Conservation (phyloP, 2,113 vertebrate genomes). For the Mastomys natalensis region DNA sequence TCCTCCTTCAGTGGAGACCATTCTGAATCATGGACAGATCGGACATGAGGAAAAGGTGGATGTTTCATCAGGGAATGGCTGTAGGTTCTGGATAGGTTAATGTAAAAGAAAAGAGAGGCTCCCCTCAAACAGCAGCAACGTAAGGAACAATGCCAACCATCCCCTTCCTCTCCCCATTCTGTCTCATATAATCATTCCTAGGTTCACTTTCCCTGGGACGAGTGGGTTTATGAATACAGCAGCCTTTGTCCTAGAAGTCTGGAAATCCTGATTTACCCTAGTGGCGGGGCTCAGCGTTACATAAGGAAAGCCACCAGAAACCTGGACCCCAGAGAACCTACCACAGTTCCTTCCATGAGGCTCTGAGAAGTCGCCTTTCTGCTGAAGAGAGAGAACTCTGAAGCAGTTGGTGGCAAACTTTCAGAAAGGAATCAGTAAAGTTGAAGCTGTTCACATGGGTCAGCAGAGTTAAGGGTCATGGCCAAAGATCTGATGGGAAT, state of each 20-base stretch:
- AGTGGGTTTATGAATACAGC: not conserved
- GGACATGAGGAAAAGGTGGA: not conserved
- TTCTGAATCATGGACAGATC: not conserved
- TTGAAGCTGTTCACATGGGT: not conserved
- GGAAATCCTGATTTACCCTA: not conserved
- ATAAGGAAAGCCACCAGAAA: not conserved
- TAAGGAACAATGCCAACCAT: not conserved
- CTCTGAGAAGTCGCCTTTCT: not conserved
- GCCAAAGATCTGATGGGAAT: not conserved
- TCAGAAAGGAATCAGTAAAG: not conserved
- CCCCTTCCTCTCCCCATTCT: not conserved
- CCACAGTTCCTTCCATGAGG: not conserved
- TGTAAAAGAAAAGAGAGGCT: not conserved
- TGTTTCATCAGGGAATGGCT: not conserved
- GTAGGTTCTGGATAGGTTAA: not conserved
- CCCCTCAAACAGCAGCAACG: not conserved
- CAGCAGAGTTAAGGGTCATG: not conserved
- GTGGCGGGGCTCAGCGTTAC: not conserved
- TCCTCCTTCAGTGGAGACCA: not conserved
- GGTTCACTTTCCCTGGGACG: not conserved
- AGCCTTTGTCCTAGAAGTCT: not conserved
- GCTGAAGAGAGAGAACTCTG: not conserved
- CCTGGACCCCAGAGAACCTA: not conserved
- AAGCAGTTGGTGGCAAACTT: not conserved
- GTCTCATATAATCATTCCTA: not conserved